Base-by-base conservation (phyloP, 2,888 invertebrate genomes). In the Xanthia togata region DNA sequence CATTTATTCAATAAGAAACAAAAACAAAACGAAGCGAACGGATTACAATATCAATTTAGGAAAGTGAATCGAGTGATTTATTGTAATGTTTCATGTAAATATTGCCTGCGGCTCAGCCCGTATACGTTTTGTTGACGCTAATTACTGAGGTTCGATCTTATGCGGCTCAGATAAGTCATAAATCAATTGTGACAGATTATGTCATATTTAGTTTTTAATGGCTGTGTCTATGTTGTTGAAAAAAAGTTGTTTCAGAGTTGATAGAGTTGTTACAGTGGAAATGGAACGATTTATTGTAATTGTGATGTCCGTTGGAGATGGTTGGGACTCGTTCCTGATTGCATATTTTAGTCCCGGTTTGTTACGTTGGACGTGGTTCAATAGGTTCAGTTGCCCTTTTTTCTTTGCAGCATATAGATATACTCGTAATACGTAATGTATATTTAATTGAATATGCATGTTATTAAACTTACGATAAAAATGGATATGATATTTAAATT, bases 1-100 rank as follows among this genome's bases (percentile, higher is more conserved):
- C 96, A 96, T 96, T 96, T 96, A 96, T 96, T 94, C 93, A 91
- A 93, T 90, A 89, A 87, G 90, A 93, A 96, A 95, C 93, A 95
- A 94, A 93, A 96, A 93, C 93, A 95, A 94, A 92, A 94, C 90
- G 87, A 83, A 79, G 86, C 85, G 70, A 93, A 92, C 93, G 94
- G 94, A 96, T 96, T 96, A 96, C 95, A 96, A 96, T 96, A 96
- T 96, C 96, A 96, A 96, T 96, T 96, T 96, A 96, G 96, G 94
- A 96, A 96, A 96, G 96, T 96, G 96, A 94, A 94, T 88, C 92
- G 90, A 91, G 91, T 96, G 96, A 96, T 96, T 96, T 96, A 96
- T 96, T 94, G 93, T 92, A 90, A 90, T 91, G 93, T 90, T 88
- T 84, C 93, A 93, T 94, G 95, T 95, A 95, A 94, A 95, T 95